phyloP scores from a whole-genome alignment of 2,113 vertebrate species.

The Xenopus laevis region DNA sequence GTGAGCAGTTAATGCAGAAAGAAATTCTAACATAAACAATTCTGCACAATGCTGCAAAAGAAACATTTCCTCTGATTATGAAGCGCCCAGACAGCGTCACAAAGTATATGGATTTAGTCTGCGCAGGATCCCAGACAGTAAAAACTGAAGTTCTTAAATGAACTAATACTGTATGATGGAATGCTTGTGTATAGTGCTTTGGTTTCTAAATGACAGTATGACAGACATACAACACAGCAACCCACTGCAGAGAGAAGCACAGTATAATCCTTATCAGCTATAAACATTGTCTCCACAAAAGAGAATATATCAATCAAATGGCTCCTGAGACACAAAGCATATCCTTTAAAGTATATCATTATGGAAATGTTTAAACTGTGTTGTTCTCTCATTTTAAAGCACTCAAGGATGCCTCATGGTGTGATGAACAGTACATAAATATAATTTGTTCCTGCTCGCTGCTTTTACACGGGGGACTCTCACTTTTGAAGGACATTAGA shows the following conservation, averaged over 20 bases:
- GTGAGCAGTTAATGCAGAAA: too few species aligned
- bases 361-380: constrained; percentile 46
- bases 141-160: constrained; percentile 25
- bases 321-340: constrained; percentile 38
- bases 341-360: constrained; percentile 46
- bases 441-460: constrained; percentile 44
- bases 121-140: constrained; percentile 7
- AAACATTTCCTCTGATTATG: constrained; percentile 7
- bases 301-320: constrained; percentile 44
- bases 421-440: constrained; percentile 46
- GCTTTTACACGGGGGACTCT: constrained; percentile 40
- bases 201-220: constrained; percentile 38
- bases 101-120: not conserved
- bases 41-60: too few species aligned
- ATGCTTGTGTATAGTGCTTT: constrained; percentile 23
- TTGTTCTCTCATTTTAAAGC: constrained; percentile 44
- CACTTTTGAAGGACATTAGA: constrained; percentile 40
- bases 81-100: constrained; percentile 15
- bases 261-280: constrained; percentile 41
- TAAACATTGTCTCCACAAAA: constrained; percentile 44
- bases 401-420: constrained; percentile 46
- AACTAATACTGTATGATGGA: constrained; percentile 29
- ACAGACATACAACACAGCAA: constrained; percentile 40
- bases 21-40: too few species aligned
- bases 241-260: constrained; percentile 40